Evolutionary conservation across 2,888 invertebrate genomes (phyloP), one percentile per base, ranked within the genome.

Genomic region (Dolichomitus sp.): DNA sequence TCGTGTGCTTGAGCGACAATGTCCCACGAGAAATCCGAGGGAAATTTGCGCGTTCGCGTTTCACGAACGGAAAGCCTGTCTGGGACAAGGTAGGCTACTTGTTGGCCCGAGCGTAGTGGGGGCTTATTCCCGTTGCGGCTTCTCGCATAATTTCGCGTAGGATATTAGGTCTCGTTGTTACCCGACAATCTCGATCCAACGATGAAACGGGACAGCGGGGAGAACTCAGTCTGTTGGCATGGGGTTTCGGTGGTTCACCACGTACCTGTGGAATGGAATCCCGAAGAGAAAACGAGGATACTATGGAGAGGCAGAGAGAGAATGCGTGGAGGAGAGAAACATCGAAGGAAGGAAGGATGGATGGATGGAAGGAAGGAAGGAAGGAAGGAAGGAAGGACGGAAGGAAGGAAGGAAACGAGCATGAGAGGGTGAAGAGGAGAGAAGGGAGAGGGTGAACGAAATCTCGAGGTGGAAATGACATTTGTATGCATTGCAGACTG

Each of bases 21-120:
- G 78, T 84, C 78, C 82, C 84, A 85, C 85, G 86, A 87, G 88
- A 88, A 88, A 88, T 88, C 84, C 83, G 57, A 77, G 65, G 74
- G 57, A 79, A 79, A 72, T 75, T 77, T 84, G 77, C 54, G 61
- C 50, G 61, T 63, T 63, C 61, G 37, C 40, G 23, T 80, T 80
- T 54, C 45, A 23, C 80, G 54, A 76, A 80, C 48, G 30, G 30
- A 73, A 61, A 73, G 80, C 54, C 40, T 30, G 48, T 37, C 30
- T n/a, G 17, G 68, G 14, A 57, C 11, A 40, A 30, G 6, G 40
- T 37, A 63, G 63, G 30, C 40, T 30, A 50, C 23, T 54, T 30
- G 66, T 14, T 45, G 74, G 72, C 59, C 66, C 70, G 70, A 70
- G 61, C 7, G 69, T 33, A 66, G 33, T 33, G 57, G 17, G 45